phyloP scores from a whole-genome alignment of 1,140 invertebrate species.

The Palaemon carinicauda region DNA sequence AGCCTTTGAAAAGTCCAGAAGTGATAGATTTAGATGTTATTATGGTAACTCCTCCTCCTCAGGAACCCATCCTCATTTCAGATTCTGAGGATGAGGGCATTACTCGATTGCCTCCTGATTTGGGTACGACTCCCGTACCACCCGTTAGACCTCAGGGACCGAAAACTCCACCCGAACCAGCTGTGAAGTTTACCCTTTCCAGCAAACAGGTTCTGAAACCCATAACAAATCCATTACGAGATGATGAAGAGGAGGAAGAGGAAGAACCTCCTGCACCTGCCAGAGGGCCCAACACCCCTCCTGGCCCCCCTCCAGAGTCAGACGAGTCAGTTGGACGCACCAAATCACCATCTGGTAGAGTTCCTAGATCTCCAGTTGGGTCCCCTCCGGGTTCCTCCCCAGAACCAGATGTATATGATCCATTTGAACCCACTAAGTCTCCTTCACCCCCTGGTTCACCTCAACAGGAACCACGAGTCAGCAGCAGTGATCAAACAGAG shows the following conservation, averaged over 20 bases:
- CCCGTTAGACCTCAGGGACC: conserved; percentile 67
- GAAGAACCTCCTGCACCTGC: conserved; percentile 45
- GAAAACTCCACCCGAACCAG: conserved; percentile 78
- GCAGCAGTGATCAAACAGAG: conserved; percentile 60
- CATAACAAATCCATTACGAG: conserved; percentile 72
- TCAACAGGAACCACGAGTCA: conserved; percentile 53
- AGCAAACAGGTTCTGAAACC: conserved; percentile 70
- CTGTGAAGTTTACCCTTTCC: conserved; percentile 74
- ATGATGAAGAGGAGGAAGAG: conserved; percentile 65
- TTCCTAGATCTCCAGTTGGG: conserved; percentile 55
- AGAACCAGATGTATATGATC: conserved; percentile 78
- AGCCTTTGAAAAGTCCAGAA: conserved; percentile 71
- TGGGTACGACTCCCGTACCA: conserved; percentile 56
- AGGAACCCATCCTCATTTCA: conserved; percentile 81
- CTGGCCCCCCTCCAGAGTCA: conserved; percentile 50
- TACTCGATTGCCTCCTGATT: conserved; percentile 56
- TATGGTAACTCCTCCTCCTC: conserved; percentile 74
- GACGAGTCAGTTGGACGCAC: conserved; percentile 50
- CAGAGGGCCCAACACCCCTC: conserved; percentile 57
- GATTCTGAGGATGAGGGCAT: conserved; percentile 76
- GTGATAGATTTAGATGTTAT: conserved; percentile 82
- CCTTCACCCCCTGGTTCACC: conserved; percentile 70
- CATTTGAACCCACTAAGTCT: conserved; percentile 86
- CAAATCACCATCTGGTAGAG: conserved; percentile 49
- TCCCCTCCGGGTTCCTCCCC: conserved; percentile 56